Conservation (phyloP, 2,888 invertebrate genomes). For the Phaedon cochleariae region DNA sequence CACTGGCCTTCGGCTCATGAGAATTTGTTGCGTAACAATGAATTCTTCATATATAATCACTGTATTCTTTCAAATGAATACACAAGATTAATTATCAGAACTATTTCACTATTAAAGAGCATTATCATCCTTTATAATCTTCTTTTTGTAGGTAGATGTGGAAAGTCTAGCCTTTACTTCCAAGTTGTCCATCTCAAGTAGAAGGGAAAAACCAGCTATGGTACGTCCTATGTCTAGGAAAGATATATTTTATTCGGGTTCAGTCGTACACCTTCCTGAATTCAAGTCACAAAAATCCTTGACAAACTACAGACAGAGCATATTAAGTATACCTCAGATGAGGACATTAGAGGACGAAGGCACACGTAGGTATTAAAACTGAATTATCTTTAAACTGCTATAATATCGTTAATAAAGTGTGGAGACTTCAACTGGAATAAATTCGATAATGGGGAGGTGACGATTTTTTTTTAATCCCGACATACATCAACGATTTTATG, state of each 20-base stretch:
- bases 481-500: too few relatives aligned
- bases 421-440: too few relatives aligned
- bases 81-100: too few relatives aligned
- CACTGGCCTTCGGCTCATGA: too few relatives aligned
- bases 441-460: too few relatives aligned
- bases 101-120: too few relatives aligned
- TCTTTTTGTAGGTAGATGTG: constrained; percentile 64
- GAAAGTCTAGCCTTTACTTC: constrained; percentile 76
- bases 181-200: constrained; percentile 66
- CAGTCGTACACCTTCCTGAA: constrained; percentile 91
- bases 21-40: too few relatives aligned
- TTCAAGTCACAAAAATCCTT: constrained; percentile 92
- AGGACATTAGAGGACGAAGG: constrained; percentile 67
- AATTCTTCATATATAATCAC: too few relatives aligned
- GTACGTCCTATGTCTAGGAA: constrained; percentile 91
- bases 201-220: constrained; percentile 70
- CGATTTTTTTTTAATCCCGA: too few relatives aligned
- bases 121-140: too few relatives aligned
- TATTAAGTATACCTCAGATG: constrained; percentile 83
- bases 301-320: constrained; percentile 89
- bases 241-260: constrained; percentile 98
- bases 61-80: too few relatives aligned
- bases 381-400: neutral
- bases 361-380: constrained; percentile 67
- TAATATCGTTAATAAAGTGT: neutral